Evolutionary conservation across 2,888 invertebrate species (phyloP).

Genomic region (Stratiomys singularior): DNA sequence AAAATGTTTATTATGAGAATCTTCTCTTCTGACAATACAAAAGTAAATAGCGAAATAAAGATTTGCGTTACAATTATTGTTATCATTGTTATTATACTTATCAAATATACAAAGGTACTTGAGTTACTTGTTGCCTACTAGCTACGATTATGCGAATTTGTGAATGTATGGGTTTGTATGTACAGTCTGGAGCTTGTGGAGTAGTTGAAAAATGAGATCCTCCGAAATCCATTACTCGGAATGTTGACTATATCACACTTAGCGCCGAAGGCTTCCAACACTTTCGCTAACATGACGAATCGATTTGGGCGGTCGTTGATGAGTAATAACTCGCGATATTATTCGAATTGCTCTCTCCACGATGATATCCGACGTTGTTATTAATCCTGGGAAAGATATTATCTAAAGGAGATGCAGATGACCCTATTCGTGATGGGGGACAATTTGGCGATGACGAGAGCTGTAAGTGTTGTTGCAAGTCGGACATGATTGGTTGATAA

Average conservation of each 20-base stretch:
- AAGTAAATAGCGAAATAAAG: conserved; percentile 25
- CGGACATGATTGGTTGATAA: conserved; percentile 59
- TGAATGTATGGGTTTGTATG: no score
- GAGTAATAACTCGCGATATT: conserved; percentile 40
- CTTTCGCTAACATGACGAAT: conserved; percentile 34
- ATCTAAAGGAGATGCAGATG: conserved; percentile 53
- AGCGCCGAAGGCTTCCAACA: not conserved
- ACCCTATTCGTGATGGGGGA: conserved; percentile 53
- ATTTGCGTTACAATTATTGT: not conserved
- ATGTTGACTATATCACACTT: conserved; percentile 3
- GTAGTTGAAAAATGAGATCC: conserved; percentile 16
- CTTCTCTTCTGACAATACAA: conserved; percentile 28
- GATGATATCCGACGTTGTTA: conserved; percentile 17
- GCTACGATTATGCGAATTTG: not conserved
- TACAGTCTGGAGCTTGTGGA: conserved; percentile 13
- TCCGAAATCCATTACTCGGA: not conserved
- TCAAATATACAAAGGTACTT: conserved; percentile 31
- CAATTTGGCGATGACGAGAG: conserved; percentile 26
- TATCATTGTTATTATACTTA: not conserved
- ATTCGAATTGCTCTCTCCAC: conserved; percentile 14
- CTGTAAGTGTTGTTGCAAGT: conserved; percentile 50
- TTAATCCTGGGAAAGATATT: conserved; percentile 49
- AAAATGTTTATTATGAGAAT: conserved; percentile 39
- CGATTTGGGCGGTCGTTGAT: conserved; percentile 19
- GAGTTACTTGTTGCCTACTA: conserved; percentile 11